phyloP scores from a whole-genome alignment of 1,140 invertebrate genomes.

The Stenopsyche tienmushanensis region DNA sequence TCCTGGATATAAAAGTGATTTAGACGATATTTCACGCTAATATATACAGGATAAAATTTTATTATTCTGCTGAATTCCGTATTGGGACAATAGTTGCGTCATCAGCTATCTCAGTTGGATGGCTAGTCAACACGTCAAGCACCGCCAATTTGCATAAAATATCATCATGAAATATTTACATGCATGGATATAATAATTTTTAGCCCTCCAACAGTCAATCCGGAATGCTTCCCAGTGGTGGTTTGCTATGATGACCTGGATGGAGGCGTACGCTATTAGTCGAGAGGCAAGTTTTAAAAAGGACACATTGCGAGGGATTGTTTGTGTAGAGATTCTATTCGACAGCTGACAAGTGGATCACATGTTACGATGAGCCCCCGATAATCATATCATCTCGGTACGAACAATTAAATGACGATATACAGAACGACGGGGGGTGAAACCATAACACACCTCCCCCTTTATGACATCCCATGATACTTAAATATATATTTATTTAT shows the following conservation, averaged over 20 bases:
- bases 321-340: slow-evolving; percentile 20
- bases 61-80: background rate
- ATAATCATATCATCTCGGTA: slow-evolving; percentile 41
- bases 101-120: background rate
- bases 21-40: too few relatives aligned
- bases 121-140: slow-evolving; percentile 8
- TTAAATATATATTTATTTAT: too few relatives aligned
- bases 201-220: too few relatives aligned
- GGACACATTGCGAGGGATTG: background rate
- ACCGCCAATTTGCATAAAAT: background rate
- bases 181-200: too few relatives aligned
- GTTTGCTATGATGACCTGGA: too few relatives aligned
- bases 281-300: too few relatives aligned
- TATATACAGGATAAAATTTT: background rate
- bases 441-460: slow-evolving; percentile 25
- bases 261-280: too few relatives aligned
- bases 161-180: background rate
- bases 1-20: too few relatives aligned
- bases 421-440: slow-evolving; percentile 13
- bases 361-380: slow-evolving; percentile 25
- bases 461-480: slow-evolving; percentile 9
- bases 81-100: background rate
- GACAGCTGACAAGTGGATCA: slow-evolving; percentile 30
- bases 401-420: slow-evolving; percentile 38
- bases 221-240: too few relatives aligned